These are phyloP conservation scores for Hedya salicella DNA, from an alignment of 2,888 invertebrate genomes.

Conservation along the genomic window DNA sequence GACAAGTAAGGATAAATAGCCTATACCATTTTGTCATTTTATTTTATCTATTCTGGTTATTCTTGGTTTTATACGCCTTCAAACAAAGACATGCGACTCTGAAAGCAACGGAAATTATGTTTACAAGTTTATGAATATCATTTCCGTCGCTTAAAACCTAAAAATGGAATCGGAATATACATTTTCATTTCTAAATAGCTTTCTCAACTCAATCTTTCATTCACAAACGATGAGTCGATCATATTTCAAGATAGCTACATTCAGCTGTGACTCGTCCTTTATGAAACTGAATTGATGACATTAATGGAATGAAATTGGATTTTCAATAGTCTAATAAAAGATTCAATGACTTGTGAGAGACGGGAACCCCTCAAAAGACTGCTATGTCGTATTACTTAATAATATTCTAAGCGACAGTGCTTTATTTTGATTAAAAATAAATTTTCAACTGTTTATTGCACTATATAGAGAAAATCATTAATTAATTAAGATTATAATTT, in stretches of 20 bases:
- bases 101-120: no score
- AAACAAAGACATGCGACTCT: no score
- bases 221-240: conserved; percentile 17
- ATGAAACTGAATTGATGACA: conserved; percentile 13
- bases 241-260: conserved; percentile 31
- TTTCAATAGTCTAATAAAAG: conserved; percentile 40
- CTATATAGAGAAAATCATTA: no score
- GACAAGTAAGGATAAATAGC: no score
- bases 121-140: background rate
- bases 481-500: no score
- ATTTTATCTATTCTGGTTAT: no score
- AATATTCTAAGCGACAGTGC: background rate
- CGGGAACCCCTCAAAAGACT: conserved; percentile 12
- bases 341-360: conserved; percentile 36
- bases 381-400: background rate
- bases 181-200: background rate
- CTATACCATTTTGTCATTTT: no score
- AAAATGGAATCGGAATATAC: background rate
- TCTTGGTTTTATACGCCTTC: no score
- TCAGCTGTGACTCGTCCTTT: conserved; percentile 2
- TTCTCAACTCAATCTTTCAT: conserved; percentile 17
- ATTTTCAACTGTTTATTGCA: no score
- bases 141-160: background rate
- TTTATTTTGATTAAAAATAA: no score
- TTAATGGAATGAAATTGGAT: conserved; percentile 37